Percentiles rank a stretch among this genome's conserved stretches.
phyloP scores from a whole-genome alignment of 2,888 invertebrate species.

The Aelia acuminata region DNA sequence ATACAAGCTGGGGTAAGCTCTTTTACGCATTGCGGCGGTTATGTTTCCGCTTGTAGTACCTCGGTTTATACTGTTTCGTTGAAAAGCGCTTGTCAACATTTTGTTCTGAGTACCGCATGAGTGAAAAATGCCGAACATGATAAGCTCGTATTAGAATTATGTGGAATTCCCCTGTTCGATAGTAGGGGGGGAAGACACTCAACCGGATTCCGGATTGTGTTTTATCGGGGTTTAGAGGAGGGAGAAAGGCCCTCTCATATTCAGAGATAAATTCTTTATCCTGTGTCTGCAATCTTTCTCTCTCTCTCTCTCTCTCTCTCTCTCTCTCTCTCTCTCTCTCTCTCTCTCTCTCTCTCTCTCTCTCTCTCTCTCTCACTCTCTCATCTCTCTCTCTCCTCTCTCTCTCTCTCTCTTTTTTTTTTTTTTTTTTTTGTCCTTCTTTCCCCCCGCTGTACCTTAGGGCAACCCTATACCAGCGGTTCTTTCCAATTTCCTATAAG shows the following conservation, averaged over 20 bases:
- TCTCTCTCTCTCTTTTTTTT: too few relatives aligned
- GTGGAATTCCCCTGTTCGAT: neutral
- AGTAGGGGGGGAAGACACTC: neutral
- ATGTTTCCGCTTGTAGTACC: neutral
- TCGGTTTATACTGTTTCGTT: neutral
- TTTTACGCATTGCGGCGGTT: neutral
- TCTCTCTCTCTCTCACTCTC: too few relatives aligned
- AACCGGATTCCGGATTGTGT: neutral
- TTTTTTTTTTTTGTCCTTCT: too few relatives aligned
- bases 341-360: too few relatives aligned
- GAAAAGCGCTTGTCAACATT: neutral
- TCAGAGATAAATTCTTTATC: neutral
- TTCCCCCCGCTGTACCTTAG: too few relatives aligned
- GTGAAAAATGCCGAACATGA: neutral
- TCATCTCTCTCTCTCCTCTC: too few relatives aligned
- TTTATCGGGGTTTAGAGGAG: neutral
- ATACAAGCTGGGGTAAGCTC: neutral
- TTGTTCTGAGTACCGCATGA: neutral
- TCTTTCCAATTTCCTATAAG: too few relatives aligned
- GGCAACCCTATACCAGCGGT: too few relatives aligned
- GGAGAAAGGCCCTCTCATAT: neutral
- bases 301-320: too few relatives aligned
- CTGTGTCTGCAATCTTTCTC: neutral
- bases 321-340: too few relatives aligned
- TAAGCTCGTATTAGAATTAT: neutral